Conservation (phyloP, 2,888 invertebrate species). For the Caenorhabditis zanzibari region DNA sequence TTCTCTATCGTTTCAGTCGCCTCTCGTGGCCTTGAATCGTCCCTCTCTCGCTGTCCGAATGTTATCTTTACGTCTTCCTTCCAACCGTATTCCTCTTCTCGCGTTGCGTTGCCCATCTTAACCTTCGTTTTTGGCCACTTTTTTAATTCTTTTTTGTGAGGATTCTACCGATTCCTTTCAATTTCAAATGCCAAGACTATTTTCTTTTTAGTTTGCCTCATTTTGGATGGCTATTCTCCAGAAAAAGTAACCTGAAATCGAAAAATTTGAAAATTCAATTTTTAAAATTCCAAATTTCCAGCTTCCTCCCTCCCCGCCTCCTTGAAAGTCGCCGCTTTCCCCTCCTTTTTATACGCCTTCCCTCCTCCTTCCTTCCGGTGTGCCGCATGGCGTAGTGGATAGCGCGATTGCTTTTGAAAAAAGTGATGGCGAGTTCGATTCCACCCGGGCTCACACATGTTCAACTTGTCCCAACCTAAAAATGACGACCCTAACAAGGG, state of each 20-base stretch:
- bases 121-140: background rate
- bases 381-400: background rate
- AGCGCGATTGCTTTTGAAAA: background rate
- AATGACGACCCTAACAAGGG: too few species aligned
- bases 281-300: background rate
- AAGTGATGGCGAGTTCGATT: background rate
- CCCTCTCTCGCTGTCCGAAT: background rate
- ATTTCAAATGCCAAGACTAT: too few species aligned
- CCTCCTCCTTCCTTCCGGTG: background rate
- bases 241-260: background rate
- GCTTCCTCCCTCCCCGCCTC: background rate
- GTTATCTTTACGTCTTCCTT: constrained; percentile 21
- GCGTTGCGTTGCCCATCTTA: background rate
- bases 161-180: too few species aligned
- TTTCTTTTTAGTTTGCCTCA: too few species aligned
- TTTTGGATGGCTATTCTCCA: too few species aligned
- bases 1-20: background rate
- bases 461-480: too few species aligned
- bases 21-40: background rate
- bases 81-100: constrained; percentile 1
- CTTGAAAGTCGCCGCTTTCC: background rate
- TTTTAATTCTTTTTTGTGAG: background rate
- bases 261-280: background rate
- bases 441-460: background rate
- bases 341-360: background rate